phyloP scores from a whole-genome alignment of 2,888 invertebrate species.

The Drosophila kambysellisi region DNA sequence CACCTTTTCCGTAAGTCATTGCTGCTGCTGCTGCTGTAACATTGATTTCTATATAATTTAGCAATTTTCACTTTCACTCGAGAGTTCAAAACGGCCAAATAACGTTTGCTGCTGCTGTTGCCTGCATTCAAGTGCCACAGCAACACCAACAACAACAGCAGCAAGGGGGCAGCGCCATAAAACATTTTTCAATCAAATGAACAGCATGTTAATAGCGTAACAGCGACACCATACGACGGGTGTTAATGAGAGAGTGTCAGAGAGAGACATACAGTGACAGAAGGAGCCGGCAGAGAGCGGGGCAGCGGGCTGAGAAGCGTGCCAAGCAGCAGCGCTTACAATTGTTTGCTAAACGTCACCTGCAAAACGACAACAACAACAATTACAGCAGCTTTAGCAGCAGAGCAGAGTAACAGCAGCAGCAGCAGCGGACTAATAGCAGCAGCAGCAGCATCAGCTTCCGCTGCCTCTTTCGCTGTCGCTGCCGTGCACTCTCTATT shows the following conservation, averaged over 20 bases:
- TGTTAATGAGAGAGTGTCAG: conserved; percentile 39
- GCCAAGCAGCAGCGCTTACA: conserved; percentile 51
- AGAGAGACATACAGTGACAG: conserved; percentile 4
- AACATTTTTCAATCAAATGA: conserved; percentile 78
- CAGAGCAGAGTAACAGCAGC: conserved; percentile 12
- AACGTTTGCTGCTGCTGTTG: conserved; percentile 37
- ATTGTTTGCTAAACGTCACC: conserved; percentile 68
- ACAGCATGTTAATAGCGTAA: conserved; percentile 75
- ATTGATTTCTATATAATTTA: conserved; percentile 78
- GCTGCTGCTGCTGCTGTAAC: conserved; percentile 44
- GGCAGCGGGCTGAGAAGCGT: conserved; percentile 43
- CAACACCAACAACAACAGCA: conserved; percentile 11
- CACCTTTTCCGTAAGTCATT: conserved; percentile 47
- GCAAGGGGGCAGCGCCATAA: conserved; percentile 56
- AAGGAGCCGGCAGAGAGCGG: conserved; percentile 2
- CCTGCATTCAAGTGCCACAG: conserved; percentile 34
- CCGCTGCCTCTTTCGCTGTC: conserved; percentile 25
- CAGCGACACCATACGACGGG: conserved; percentile 51
- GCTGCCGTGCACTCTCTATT: conserved; percentile 24
- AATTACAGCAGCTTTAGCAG: background rate
- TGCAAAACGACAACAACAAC: conserved; percentile 33
- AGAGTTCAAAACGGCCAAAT: conserved; percentile 62
- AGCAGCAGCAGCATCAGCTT: conserved; percentile 33
- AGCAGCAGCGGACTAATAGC: background rate
- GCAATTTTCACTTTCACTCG: conserved; percentile 83